Percentiles rank a stretch among this genome's conserved stretches.
Evolutionary conservation across 1,140 invertebrate species (phyloP).

Genomic region (Mycetomoellerius zeteki): DNA sequence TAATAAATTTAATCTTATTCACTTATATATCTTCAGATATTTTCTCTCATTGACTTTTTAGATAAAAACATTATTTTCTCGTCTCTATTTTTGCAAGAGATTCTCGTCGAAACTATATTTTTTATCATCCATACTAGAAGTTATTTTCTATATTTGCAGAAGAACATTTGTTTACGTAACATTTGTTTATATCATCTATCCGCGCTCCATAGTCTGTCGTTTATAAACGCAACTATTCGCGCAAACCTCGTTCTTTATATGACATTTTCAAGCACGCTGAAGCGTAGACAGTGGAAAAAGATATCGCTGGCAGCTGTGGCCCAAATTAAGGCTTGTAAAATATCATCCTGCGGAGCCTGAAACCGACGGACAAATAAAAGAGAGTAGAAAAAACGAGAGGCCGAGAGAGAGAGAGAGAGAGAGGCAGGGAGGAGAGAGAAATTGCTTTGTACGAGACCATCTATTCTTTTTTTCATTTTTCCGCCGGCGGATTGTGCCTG

Average conservation of each 20-base stretch:
- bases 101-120: conserved; percentile 4
- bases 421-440: too few relatives aligned
- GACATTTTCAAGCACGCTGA: conserved; percentile 4
- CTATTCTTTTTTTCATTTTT: conserved; percentile 14
- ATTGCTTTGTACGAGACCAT: conserved; percentile 20
- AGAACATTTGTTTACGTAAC: conserved; percentile 15
- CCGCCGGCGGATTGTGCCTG: not conserved
- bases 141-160: not conserved
- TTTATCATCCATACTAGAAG: not conserved
- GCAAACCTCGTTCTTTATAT: not conserved
- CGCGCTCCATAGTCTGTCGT: not conserved
- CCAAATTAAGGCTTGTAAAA: conserved; percentile 63
- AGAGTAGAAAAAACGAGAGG: not conserved
- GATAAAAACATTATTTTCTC: not conserved
- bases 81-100: not conserved
- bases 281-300: not conserved
- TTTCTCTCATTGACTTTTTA: not conserved
- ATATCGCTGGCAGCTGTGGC: conserved; percentile 25
- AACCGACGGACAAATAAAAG: conserved; percentile 51
- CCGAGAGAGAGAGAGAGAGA: not conserved
- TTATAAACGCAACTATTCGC: conserved; percentile 1
- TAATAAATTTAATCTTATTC: not conserved
- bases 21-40: not conserved
- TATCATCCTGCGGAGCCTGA: conserved; percentile 37
- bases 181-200: not conserved